Percentiles rank a stretch among this genome's conserved stretches.
Conservation (phyloP, 2,888 invertebrate genomes). For the Ormyrus labotus region DNA sequence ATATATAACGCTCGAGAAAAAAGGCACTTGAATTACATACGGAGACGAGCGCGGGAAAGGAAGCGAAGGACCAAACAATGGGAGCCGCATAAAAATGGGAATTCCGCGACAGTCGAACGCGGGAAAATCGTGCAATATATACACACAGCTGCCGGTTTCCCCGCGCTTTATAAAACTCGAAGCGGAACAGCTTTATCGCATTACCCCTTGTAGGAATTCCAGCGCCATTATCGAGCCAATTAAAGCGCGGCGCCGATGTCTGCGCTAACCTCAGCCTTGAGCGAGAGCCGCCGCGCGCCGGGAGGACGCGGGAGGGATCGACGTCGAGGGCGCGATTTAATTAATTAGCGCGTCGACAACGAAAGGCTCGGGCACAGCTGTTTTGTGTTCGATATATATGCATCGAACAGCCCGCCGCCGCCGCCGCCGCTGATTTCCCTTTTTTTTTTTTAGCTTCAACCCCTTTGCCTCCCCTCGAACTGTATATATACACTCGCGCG, state of each 20-base stretch:
- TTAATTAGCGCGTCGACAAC: conserved; percentile 47
- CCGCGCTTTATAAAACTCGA: conserved; percentile 12
- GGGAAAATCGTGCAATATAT: too few relatives aligned
- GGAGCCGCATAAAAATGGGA: too few relatives aligned
- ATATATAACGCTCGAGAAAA: too few relatives aligned
- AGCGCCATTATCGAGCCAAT: conserved; percentile 34
- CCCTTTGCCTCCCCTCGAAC: neutral
- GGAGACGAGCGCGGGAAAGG: too few relatives aligned
- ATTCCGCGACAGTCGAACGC: too few relatives aligned
- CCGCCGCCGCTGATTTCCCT: neutral
- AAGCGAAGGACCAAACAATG: too few relatives aligned
- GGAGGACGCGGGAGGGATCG: neutral
- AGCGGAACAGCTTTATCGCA: conserved; percentile 33
- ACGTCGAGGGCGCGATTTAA: conserved; percentile 36
- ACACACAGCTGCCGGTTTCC: neutral
- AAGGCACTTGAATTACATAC: too few relatives aligned
- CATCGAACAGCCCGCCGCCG: neutral
- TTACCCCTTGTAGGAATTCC: conserved; percentile 26
- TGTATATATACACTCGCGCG: too few relatives aligned
- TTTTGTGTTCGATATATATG: conserved; percentile 22
- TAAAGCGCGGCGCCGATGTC: conserved; percentile 30
- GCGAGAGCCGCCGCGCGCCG: neutral
- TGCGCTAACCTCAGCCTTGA: conserved; percentile 40
- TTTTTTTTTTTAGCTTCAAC: neutral
- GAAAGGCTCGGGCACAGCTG: conserved; percentile 12